Base-by-base conservation (phyloP, 2,113 vertebrate genomes). In the Climacteris rufus region DNA sequence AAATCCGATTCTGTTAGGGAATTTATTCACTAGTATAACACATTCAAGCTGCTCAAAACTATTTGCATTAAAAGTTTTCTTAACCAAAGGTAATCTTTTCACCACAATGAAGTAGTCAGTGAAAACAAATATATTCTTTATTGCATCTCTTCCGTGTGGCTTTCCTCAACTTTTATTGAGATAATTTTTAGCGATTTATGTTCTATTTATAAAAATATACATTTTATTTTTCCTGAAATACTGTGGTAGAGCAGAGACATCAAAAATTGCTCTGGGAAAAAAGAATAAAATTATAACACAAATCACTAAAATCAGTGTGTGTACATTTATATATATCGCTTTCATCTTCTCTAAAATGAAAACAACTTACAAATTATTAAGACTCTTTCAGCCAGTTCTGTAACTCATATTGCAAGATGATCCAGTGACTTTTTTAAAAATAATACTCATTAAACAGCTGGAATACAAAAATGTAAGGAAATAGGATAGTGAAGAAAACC, bases 1-100 rank as follows among this genome's bases (percentile, higher is more conserved):
- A 97, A 97, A 96, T 96, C 95, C 91, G 93, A 97, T 96, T 97
- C 89, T 82, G 40, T 84, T 68, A 87, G 81, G 94, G 94, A 96
- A 95, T 96, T 96, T 93, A 83, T 96, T 95, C 56, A 45, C 79
- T 90, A 89, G 75, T 94, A 45, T 90, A 95, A 93, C 90, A 85
- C 87, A 12, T 76, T 90, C 87, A 93, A 93, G 88, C 90, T 92
- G 92, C 79, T 95, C 92, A 88, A 81, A 95, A 96, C 53, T 83
- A 66, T 79, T 94, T 80, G 90, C 90, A 70, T 75, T 93, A 56
- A 8, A 96, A 95, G 83, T 92, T 97, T 95, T 81, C 64, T 90
- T 83, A 93, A 93, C 64, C 56, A 49, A 35, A 57, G 79, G 63
- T 87, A 83, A 53, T 87, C 54, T 81, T 94, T 86, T 66, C 68